A percentile compares a stretch with the other conserved stretches of the same genome.
These are phyloP conservation scores for Amazona finschi DNA, from an alignment of 2,797 vertebrate genomes.

Conservation along the genomic window DNA sequence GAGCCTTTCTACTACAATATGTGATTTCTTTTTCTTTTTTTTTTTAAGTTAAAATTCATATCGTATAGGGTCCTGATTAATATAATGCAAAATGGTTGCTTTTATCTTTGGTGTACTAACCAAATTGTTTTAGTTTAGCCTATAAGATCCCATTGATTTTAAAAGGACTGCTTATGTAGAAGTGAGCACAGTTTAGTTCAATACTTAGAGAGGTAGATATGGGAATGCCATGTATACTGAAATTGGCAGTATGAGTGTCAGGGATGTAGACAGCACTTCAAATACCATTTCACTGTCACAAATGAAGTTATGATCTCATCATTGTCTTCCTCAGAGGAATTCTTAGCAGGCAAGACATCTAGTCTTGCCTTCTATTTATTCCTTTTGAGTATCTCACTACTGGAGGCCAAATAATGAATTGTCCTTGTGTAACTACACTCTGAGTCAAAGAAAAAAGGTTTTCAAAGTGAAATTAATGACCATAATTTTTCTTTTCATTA, in stretches of 20 bases:
- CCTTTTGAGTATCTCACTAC: neutral
- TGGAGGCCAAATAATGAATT: neutral
- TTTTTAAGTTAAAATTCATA: neutral
- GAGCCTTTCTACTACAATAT: neutral
- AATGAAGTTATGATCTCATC: neutral
- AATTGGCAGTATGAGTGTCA: neutral
- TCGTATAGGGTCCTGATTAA: neutral
- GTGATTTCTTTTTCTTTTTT: neutral
- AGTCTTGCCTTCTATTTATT: neutral
- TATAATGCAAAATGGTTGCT: neutral
- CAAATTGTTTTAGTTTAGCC: neutral
- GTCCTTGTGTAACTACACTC: neutral
- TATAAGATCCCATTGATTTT: neutral
- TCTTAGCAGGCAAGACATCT: neutral
- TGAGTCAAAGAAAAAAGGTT: neutral
- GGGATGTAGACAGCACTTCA: neutral
- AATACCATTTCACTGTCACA: neutral
- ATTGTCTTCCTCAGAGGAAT: neutral
- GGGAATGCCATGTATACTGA: neutral
- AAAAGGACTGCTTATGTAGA: neutral
- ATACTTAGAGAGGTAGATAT: neutral
- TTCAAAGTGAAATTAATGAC: conserved; percentile 13
- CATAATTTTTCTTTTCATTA: neutral
- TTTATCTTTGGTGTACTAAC: neutral
- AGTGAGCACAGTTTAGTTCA: neutral